Base-by-base conservation (phyloP, 2,113 vertebrate species). In the Cephalopholis sonnerati region DNA sequence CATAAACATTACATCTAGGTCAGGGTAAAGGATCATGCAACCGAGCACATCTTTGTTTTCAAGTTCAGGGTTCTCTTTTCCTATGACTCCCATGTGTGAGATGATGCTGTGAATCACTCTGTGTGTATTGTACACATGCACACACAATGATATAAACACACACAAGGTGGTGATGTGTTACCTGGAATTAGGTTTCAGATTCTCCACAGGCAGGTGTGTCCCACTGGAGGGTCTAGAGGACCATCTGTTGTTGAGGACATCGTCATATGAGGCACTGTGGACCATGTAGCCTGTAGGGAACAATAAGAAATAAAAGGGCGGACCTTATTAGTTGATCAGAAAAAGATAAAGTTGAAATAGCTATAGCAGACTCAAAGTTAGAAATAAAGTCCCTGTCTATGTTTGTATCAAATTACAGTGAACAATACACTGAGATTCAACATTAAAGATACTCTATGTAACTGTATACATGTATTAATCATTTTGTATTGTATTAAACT, bases 121-220 rank as follows among this genome's bases (percentile, higher is more conserved):
- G 2, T 46, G 27, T 46, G 53, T 18, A 25, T 29, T 22, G 55
- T 41, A 16, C 29, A 61, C 41, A 66, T 53, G 24, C 9, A 18
- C 29, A 18, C 16, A n/a, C 25, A 57, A 22, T 67, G 32, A 77
- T 41, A 53, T 57, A 79, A 65, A 74, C 63, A 65, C 46, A 51
- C 27, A 75, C n/a, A 58, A 61, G n/a, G 36, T 54, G 68, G 63
- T 44, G 36, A 54, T 48, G 18, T 51, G 57, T 89, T 91, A 99
- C 98, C 98, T 97, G 46, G 98, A 98, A 84, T 99, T 99, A 68
- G 98, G 98, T 83, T 99, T 99, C 91, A 99, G 96, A 86, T 99
- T 99, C 95, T 99, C 98, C 85, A 99, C 95, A 24, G 98, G 93
- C 85, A 99, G 92, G 74, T 98, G 97, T 36, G 97, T 97, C 73